Percentiles rank a stretch among this genome's conserved stretches.
Evolutionary conservation across 2,888 invertebrate species (phyloP).

Genomic region (Tachina fera): DNA sequence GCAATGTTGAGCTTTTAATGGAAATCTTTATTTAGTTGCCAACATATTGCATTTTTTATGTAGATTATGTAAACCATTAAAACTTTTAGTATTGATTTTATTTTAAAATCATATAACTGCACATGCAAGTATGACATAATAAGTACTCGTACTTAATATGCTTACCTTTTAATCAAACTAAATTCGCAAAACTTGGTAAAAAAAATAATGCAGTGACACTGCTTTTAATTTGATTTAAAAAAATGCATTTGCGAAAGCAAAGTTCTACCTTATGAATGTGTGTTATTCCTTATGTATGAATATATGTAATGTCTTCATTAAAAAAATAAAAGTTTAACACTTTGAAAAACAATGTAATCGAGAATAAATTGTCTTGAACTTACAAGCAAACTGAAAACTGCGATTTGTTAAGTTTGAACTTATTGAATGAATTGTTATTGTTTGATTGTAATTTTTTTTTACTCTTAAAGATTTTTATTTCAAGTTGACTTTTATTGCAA

Average conservation of each 20-base stretch:
- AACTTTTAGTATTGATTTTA: no score
- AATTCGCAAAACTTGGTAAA: no score
- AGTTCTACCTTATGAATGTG: neutral
- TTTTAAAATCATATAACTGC: no score
- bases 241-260: no score
- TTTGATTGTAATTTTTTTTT: neutral
- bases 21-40: no score
- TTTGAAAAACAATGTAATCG: constrained; percentile 28
- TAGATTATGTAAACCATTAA: no score
- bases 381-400: neutral
- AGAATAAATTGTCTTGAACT: constrained; percentile 28
- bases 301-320: neutral
- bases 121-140: no score
- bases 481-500: neutral
- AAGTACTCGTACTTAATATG: no score
- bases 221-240: neutral
- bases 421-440: constrained; percentile 19
- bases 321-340: neutral
- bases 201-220: no score
- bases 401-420: constrained; percentile 46
- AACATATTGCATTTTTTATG: no score
- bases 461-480: neutral
- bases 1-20: no score
- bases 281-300: neutral
- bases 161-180: no score